Evolutionary conservation across 2,888 invertebrate species (phyloP).

Genomic region (Electrophaes corylata): DNA sequence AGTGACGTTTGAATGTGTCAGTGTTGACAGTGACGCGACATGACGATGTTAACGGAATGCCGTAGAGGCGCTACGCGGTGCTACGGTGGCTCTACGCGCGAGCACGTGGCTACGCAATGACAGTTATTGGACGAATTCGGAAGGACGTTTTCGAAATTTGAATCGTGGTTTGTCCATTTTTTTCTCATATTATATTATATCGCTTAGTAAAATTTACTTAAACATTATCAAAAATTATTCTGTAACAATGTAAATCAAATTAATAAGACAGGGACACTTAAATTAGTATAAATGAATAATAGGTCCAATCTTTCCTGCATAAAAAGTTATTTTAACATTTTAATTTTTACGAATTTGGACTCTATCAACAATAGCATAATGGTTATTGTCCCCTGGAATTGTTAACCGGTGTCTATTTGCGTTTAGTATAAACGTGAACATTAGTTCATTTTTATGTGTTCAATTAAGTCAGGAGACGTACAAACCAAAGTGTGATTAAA

Average conservation of each 20-base stretch:
- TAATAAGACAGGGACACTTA: too few species aligned
- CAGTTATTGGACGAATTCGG: constrained; percentile 40
- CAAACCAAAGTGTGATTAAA: constrained; percentile 5
- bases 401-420: constrained; percentile 10
- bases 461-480: constrained; percentile 15
- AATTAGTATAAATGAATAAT: too few species aligned
- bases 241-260: background rate
- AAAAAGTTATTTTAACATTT: background rate
- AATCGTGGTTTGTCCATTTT: constrained; percentile 12
- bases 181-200: background rate
- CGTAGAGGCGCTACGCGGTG: constrained; percentile 39
- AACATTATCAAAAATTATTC: background rate
- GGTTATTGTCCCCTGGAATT: background rate
- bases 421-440: constrained; percentile 8
- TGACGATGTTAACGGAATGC: constrained; percentile 38
- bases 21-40: constrained; percentile 47
- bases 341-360: background rate
- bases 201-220: background rate
- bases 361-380: background rate
- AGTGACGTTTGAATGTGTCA: constrained; percentile 41
- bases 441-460: constrained; percentile 21
- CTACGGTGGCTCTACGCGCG: constrained; percentile 33
- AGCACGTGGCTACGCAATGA: constrained; percentile 46
- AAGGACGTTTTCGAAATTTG: constrained; percentile 23
- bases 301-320: too few species aligned